Evolutionary conservation across 2,888 invertebrate species (phyloP), one percentile per base, ranked within the genome.

Genomic region (Barypeithes pellucidus): DNA sequence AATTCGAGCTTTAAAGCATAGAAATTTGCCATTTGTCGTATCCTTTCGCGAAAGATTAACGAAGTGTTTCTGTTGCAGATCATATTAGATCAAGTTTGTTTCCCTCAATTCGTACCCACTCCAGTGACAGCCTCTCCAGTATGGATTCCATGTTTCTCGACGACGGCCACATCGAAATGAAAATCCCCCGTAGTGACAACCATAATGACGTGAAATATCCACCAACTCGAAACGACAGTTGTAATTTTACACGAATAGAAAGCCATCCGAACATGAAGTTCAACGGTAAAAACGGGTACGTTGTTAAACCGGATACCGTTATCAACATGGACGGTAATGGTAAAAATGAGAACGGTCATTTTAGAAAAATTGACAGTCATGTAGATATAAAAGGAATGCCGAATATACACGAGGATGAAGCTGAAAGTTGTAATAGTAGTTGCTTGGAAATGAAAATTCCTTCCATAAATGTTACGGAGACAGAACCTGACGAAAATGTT

Each of bases 111-210:
- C 82, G 86, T 18, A 81, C 83, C 11, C 83, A 83, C 62, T 90
- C 90, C 77, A 90, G 91, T 79, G 91, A 90, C 78, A 91, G 91
- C 3, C 83, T 91, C 65, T 91, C 90, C 79, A 91, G 91, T 52
- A 88, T 91, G 61, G 91, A 91, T 78, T 90, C 90, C 66, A 88
- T 90, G 81, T 91, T 90, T 0, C 79, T 81, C 3, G 83, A 83
- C 72, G 82, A 82, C 61, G 89, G 89, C 72, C 90, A 90, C 80
- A 89, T 90, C 39, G 89, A 89, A 77, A 81, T 80, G 78, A 79
- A 80, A 47, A 77, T 81, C 20, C 78, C 80, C 3, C 57, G 70
- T 2, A 43, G 57, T 11, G 74, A 76, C 29, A 74, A 74, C 33
- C 66, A 69, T 18, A 36, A 57, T 24, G 70, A 75, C 20, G 52